Percentiles rank a stretch among this genome's conserved stretches.
Evolutionary conservation across 2,113 vertebrate genomes (phyloP).

Genomic region (human): GRCh38 chr14:78576001-78576500

Average conservation of each 20-base stretch:
- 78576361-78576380: constrained; percentile 5
- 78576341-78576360: background rate
- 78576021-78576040: constrained; percentile 79
- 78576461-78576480: background rate
- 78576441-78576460: background rate
- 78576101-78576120: constrained; percentile 79
- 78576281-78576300: background rate
- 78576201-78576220: background rate
- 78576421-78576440: background rate
- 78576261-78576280: background rate
- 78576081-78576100: constrained; percentile 66
- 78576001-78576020: constrained; percentile 84
- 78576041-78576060: constrained; percentile 82
- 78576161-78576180: constrained; percentile 38
- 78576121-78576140: constrained; percentile 74
- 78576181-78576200: constrained; percentile 36
- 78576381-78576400: background rate
- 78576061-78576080: constrained; percentile 76
- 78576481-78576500: background rate
- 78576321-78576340: background rate
- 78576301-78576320: background rate
- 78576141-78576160: constrained; percentile 42
- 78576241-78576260: background rate
- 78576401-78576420: background rate
- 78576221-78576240: background rate